Percentiles rank a stretch among this genome's conserved stretches.
phyloP scores from a whole-genome alignment of 37 sponge, comb jelly and placozoan species.

The Lycopodina hypogea region DNA sequence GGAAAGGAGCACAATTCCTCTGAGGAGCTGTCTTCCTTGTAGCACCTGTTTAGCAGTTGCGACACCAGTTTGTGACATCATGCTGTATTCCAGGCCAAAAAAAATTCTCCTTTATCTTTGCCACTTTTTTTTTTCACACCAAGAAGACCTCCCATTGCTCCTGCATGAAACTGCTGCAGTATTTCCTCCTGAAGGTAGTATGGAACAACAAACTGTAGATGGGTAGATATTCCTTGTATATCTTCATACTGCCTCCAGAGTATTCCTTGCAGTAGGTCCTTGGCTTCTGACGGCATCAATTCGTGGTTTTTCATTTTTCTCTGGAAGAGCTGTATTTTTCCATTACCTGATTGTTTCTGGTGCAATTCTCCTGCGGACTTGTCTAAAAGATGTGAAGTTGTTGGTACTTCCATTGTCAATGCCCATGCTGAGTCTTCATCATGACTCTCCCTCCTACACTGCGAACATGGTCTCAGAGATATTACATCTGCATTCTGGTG shows the following conservation, averaged over 20 bases:
- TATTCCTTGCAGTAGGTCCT: slow-evolving; percentile 13
- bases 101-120: slow-evolving; percentile 35
- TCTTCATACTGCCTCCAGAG: too few species aligned
- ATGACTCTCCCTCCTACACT: slow-evolving; percentile 19
- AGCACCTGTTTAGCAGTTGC: slow-evolving; percentile 19
- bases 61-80: slow-evolving; percentile 36
- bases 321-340: neutral
- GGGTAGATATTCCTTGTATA: too few species aligned
- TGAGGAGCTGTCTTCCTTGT: too few species aligned
- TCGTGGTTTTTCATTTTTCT: slow-evolving; percentile 1
- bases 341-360: slow-evolving; percentile 16
- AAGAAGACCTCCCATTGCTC: slow-evolving; percentile 15
- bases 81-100: slow-evolving; percentile 44
- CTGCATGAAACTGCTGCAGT: too few species aligned
- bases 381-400: neutral
- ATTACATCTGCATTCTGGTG: slow-evolving; percentile 1
- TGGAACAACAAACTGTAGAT: too few species aligned
- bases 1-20: too few species aligned
- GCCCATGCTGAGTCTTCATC: neutral
- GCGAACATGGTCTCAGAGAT: slow-evolving; percentile 23
- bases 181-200: too few species aligned
- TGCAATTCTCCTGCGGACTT: slow-evolving; percentile 8
- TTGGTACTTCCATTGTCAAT: too few species aligned
- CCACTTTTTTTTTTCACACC: slow-evolving; percentile 29
- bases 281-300: slow-evolving; percentile 9